Conservation (phyloP, 2,797 vertebrate genomes). For the Columba guinea region DNA sequence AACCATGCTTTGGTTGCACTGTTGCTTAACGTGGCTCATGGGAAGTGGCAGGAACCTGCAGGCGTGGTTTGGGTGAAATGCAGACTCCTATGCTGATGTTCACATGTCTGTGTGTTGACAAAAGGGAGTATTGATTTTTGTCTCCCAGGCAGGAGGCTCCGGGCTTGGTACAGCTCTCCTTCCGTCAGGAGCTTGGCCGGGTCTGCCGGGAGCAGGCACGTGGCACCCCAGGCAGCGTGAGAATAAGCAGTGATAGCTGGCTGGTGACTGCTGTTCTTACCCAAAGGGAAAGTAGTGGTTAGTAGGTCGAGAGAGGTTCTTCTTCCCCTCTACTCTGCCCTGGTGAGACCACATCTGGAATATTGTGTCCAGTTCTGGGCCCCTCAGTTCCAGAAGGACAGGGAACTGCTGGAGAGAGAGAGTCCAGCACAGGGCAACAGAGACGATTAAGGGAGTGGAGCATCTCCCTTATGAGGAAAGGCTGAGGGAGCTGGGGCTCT, state of each 20-base stretch:
- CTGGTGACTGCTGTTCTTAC: neutral
- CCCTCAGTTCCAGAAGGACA: too few species aligned
- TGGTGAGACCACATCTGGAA: too few species aligned
- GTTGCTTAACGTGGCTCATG: rapidly evolving
- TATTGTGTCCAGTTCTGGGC: too few species aligned
- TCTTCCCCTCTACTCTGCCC: too few species aligned
- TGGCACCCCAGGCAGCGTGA: rapidly evolving
- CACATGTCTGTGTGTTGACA: neutral
- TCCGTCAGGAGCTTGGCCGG: neutral
- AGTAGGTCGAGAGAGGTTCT: too few species aligned
- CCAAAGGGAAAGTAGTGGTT: neutral
- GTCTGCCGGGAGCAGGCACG: neutral
- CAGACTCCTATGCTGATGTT: neutral
- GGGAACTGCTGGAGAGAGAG: too few species aligned
- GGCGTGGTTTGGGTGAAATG: neutral
- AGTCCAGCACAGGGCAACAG: too few species aligned
- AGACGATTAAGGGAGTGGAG: too few species aligned
- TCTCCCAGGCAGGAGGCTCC: neutral
- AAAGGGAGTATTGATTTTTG: neutral
- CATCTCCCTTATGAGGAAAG: too few species aligned
- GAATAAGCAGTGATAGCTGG: neutral
- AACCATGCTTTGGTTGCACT: neutral
- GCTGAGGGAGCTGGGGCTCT: too few species aligned
- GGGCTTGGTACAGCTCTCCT: neutral
- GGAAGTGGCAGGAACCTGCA: neutral